phyloP scores from a whole-genome alignment of 2,797 vertebrate genomes.

The Amniataba percoides region DNA sequence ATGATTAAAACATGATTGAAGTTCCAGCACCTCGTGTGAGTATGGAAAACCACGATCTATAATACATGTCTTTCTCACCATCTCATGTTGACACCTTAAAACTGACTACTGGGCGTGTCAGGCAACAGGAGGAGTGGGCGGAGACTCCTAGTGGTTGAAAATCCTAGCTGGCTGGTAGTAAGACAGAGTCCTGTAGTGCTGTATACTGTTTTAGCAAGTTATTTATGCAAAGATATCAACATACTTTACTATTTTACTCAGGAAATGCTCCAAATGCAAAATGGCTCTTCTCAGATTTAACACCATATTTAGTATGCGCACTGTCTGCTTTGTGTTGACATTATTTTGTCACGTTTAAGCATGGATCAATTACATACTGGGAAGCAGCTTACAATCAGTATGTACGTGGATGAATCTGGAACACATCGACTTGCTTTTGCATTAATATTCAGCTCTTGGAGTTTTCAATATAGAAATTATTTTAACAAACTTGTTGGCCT shows the following conservation, averaged over 20 bases:
- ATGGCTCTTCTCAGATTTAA: neutral
- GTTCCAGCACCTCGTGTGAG: too few species aligned
- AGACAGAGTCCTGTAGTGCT: too few species aligned
- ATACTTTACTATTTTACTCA: neutral
- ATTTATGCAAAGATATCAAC: too few species aligned
- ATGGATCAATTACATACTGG: neutral
- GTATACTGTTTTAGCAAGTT: too few species aligned
- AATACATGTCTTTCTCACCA: too few species aligned
- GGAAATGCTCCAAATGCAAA: neutral
- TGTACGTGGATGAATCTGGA: neutral
- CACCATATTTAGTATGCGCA: neutral
- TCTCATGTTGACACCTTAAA: too few species aligned
- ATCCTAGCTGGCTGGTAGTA: too few species aligned
- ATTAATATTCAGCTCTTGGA: neutral
- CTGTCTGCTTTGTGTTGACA: neutral
- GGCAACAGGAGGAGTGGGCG: too few species aligned
- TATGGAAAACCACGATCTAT: too few species aligned
- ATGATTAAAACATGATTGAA: too few species aligned
- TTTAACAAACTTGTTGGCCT: neutral
- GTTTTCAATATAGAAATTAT: neutral
- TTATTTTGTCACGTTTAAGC: neutral
- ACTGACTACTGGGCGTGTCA: too few species aligned
- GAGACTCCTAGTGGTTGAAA: too few species aligned
- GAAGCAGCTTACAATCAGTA: neutral
- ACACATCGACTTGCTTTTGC: neutral